These are phyloP conservation scores for Mythimna ferrago DNA, from an alignment of 2,888 invertebrate species.

Conservation along the genomic window DNA sequence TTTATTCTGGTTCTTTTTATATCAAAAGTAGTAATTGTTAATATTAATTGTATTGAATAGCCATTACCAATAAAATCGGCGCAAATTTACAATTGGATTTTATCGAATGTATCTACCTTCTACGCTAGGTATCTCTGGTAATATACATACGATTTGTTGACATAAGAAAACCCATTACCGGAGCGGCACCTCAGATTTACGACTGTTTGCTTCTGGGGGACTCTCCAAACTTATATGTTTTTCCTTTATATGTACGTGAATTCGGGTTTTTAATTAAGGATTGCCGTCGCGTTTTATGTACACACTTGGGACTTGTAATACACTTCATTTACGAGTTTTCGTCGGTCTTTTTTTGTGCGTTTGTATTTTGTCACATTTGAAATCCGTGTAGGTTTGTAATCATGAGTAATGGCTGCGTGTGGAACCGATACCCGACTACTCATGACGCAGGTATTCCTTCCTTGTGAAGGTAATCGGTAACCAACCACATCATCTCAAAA, in stretches of 20 bases:
- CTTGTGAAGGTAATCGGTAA: too few species aligned
- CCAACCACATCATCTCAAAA: not conserved
- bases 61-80: constrained; percentile 7
- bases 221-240: constrained; percentile 71
- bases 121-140: constrained; percentile 60
- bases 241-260: constrained; percentile 72
- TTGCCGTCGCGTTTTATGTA: constrained; percentile 67
- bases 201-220: constrained; percentile 76
- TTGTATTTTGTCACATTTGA: constrained; percentile 60
- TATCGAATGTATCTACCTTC: constrained; percentile 29
- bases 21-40: not conserved
- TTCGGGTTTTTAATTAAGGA: constrained; percentile 77
- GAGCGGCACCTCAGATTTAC: constrained; percentile 79
- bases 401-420: constrained; percentile 38
- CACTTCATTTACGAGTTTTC: constrained; percentile 70
- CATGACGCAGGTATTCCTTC: not conserved
- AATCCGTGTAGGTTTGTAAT: constrained; percentile 56
- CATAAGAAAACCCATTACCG: constrained; percentile 82
- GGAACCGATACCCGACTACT: constrained; percentile 13
- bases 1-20: not conserved
- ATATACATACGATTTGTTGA: constrained; percentile 77
- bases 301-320: constrained; percentile 71
- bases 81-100: constrained; percentile 18
- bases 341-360: constrained; percentile 54
- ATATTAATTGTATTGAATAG: not conserved